Evolutionary conservation across 2,888 invertebrate genomes (phyloP), one percentile per base, ranked within the genome.

Genomic region (Xanthorhoe spadicearia): DNA sequence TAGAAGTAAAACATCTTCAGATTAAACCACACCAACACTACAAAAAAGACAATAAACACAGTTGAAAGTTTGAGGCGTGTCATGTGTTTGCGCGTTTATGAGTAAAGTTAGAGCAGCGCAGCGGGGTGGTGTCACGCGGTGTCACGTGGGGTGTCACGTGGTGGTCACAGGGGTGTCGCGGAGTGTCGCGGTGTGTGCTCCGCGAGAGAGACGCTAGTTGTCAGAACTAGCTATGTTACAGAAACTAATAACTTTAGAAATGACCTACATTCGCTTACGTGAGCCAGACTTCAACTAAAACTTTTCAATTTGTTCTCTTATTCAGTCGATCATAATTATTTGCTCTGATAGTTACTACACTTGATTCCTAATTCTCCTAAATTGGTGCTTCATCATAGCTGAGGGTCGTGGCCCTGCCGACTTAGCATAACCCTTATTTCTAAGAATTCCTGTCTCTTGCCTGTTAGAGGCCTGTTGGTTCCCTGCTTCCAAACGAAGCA

Each of bases 51-150:
- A 7, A 7, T 7, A 15, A 48, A n/a, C n/a, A n/a, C n/a, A n/a
- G n/a, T n/a, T n/a, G n/a, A n/a, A 43, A 60, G 43, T 59, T 51
- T 59, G n/a, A 43, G 59, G 18, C 2, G 15, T 43, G 43, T 60
- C 43, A 52, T 43, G 52, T 60, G 52, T 35, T 15, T 60, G 43
- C 38, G 43, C 43, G 59, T 19, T 52, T 38, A 52, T 60, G 43
- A 52, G 43, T 10, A 18, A 43, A 18, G 55, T 43, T 19, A 19
- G 13, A 17, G 48, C 15, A n/a, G 43, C 43, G 48, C 15, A n/a
- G 43, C 43, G 43, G 13, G 43, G 43, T 43, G 43, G 49, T 18
- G 49, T 32, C 32, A 23, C 9, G 46, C 15, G 15, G 46, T 46
- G 56, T 23, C 18, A 1, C 8, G 43, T 13, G 17, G 46, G n/a